Conservation (phyloP, 2,797 vertebrate genomes). For the Parauchenoglanis ngamensis region DNA sequence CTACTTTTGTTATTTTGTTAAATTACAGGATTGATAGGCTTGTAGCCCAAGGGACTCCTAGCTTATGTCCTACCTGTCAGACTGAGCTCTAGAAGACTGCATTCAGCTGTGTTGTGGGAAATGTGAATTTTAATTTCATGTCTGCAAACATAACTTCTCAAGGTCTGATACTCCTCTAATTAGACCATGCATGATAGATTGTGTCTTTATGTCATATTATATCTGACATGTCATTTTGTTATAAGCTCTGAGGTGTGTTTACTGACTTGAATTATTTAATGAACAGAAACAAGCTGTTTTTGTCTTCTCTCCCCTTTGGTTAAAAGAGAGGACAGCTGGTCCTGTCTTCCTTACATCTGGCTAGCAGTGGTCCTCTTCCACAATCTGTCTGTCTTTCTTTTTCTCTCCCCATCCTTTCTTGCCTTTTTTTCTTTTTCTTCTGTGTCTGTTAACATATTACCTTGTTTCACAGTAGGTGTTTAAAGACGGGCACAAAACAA, state of each 20-base stretch:
- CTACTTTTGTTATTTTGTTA: background rate
- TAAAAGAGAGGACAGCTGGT: conserved; percentile 17
- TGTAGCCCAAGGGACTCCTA: background rate
- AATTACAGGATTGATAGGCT: conserved; percentile 2
- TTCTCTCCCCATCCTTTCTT: background rate
- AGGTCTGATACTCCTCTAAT: background rate
- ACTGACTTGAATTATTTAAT: background rate
- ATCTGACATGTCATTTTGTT: background rate
- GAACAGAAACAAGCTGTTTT: conserved; percentile 10
- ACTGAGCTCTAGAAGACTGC: background rate
- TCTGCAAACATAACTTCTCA: background rate
- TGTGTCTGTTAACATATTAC: background rate
- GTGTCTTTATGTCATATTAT: background rate
- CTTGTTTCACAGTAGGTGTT: background rate
- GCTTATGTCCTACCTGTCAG: background rate
- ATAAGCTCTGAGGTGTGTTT: background rate
- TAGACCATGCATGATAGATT: background rate
- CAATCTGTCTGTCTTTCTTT: background rate
- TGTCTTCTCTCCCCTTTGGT: background rate
- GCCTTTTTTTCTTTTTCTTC: background rate
- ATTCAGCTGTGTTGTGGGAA: background rate
- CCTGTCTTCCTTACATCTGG: background rate
- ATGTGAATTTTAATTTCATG: background rate
- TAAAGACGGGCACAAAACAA: background rate
- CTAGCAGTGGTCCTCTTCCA: background rate